Evolutionary conservation across 2,888 invertebrate species (phyloP).

Genomic region (Clitarchus hookeri): DNA sequence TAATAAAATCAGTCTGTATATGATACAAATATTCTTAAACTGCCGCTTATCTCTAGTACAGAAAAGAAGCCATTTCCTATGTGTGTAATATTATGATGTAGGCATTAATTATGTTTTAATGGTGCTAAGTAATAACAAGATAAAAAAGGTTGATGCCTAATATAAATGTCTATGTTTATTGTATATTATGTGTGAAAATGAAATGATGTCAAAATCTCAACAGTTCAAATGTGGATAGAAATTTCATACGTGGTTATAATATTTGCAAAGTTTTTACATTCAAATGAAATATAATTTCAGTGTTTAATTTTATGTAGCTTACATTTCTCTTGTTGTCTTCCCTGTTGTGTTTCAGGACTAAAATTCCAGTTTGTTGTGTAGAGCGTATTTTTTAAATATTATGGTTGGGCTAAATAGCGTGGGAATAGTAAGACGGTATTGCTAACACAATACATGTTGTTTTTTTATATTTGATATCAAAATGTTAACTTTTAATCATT

Average conservation of each 20-base stretch:
- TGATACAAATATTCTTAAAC: slow-evolving; percentile 14
- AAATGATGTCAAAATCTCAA: background rate
- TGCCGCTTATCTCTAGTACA: slow-evolving; percentile 14
- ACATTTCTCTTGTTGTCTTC: background rate
- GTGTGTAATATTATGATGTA: slow-evolving; percentile 8
- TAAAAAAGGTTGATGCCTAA: slow-evolving; percentile 14
- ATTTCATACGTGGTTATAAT: background rate
- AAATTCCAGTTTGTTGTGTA: background rate
- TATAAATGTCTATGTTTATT: slow-evolving; percentile 11
- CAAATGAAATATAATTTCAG: background rate
- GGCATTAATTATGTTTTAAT: slow-evolving; percentile 14
- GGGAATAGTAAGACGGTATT: background rate
- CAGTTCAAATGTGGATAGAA: slow-evolving; percentile 10
- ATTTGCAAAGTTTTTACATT: background rate
- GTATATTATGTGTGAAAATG: background rate
- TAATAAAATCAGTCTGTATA: slow-evolving; percentile 11
- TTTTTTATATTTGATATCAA: background rate
- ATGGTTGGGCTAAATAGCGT: slow-evolving; percentile 1
- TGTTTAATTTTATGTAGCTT: background rate
- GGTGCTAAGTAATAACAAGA: slow-evolving; percentile 9
- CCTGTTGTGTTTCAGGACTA: background rate
- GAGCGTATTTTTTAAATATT: background rate
- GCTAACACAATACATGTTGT: background rate
- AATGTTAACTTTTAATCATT: no score
- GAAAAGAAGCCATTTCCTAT: slow-evolving; percentile 9